Conservation (phyloP, 2,113 vertebrate genomes). For the Corythoichthys intestinalis region DNA sequence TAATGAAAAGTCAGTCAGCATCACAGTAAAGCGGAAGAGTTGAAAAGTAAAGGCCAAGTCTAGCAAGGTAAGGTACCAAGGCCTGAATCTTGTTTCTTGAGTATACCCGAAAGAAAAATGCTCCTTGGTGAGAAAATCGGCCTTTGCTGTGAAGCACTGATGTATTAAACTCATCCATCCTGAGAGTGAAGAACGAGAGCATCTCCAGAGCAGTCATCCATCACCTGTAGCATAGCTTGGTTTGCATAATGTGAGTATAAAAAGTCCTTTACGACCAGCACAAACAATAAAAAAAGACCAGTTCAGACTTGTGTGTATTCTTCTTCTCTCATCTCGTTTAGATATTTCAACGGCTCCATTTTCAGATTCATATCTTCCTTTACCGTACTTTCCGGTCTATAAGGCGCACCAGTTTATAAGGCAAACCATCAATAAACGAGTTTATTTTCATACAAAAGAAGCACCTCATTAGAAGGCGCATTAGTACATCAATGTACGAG, state of each 20-base stretch:
- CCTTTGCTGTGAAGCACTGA: slow-evolving; percentile 39
- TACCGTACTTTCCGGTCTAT: neutral
- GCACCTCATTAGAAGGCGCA: no score
- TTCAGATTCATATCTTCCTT: slow-evolving; percentile 6
- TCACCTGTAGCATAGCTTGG: slow-evolving; percentile 61
- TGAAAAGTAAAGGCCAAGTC: slow-evolving; percentile 5
- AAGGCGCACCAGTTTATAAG: no score
- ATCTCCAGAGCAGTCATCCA: slow-evolving; percentile 46
- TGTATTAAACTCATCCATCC: slow-evolving; percentile 71
- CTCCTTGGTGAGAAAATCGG: slow-evolving; percentile 25
- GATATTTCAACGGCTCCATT: slow-evolving; percentile 11
- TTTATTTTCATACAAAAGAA: no score
- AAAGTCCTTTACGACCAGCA: slow-evolving; percentile 58
- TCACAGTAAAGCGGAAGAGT: neutral
- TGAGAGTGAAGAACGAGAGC: slow-evolving; percentile 21
- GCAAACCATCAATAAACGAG: no score
- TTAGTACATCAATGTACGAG: no score
- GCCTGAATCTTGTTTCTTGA: slow-evolving; percentile 24
- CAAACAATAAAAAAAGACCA: slow-evolving; percentile 58
- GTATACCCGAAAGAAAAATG: slow-evolving; percentile 35
- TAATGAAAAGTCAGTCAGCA: neutral
- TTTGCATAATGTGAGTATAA: slow-evolving; percentile 57
- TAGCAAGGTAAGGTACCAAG: neutral
- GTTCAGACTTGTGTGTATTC: slow-evolving; percentile 32
- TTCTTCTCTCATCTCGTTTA: neutral